These are phyloP conservation scores for Lycaena phlaeas DNA, from an alignment of 2,888 invertebrate species.

Conservation along the genomic window DNA sequence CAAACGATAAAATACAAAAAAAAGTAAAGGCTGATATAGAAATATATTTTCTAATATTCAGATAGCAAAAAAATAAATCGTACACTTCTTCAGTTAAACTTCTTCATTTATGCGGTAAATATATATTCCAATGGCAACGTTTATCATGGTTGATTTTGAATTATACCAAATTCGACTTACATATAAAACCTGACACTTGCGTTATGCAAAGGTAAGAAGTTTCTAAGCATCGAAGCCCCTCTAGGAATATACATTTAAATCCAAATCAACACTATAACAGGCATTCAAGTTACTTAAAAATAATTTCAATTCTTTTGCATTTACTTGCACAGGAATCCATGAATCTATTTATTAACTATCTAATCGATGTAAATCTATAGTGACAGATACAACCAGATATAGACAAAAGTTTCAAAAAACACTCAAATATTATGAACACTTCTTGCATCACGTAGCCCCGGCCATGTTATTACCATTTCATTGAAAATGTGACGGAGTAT, in stretches of 20 bases:
- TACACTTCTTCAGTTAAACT: no score
- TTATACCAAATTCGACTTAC: no score
- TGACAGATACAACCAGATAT: slow-evolving; percentile 32
- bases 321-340: slow-evolving; percentile 37
- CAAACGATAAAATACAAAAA: no score
- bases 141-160: no score
- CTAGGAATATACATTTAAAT: slow-evolving; percentile 48
- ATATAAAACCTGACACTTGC: no score
- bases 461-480: slow-evolving; percentile 12
- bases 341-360: slow-evolving; percentile 2
- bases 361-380: slow-evolving; percentile 15
- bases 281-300: neutral
- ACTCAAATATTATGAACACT: slow-evolving; percentile 43
- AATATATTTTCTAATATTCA: no score
- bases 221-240: no score
- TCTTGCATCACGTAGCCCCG: slow-evolving; percentile 24
- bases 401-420: slow-evolving; percentile 38
- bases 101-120: no score
- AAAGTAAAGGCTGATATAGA: slow-evolving; percentile 2
- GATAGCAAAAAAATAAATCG: no score
- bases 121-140: no score
- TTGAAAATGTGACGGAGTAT: slow-evolving; percentile 20
- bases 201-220: no score
- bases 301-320: slow-evolving; percentile 5
- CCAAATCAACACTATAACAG: neutral